Conservation (phyloP, 1,140 invertebrate species). For the Drosophila grimshawi region DNA sequence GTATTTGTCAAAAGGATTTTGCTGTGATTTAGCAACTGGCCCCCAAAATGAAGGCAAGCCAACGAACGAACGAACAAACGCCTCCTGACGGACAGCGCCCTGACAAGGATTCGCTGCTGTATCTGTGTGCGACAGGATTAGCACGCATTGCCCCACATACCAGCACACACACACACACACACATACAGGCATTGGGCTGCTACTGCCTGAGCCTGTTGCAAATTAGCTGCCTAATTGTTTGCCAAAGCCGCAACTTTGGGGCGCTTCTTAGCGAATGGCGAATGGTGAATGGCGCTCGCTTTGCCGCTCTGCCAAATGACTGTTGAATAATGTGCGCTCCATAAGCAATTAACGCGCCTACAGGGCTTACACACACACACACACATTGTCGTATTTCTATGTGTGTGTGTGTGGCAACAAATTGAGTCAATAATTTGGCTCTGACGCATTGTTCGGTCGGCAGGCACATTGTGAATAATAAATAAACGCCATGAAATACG, state of each 20-base stretch:
- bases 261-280: conserved; percentile 55
- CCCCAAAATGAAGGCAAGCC: conserved; percentile 51
- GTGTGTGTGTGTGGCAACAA: conserved; percentile 59
- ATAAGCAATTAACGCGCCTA: conserved; percentile 81
- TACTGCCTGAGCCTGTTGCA: conserved; percentile 49
- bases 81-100: conserved; percentile 52
- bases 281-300: conserved; percentile 2
- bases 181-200: conserved; percentile 27
- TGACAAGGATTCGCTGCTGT: conserved; percentile 37
- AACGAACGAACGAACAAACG: conserved; percentile 22
- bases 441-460: conserved; percentile 48
- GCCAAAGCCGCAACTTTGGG: conserved; percentile 78
- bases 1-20: conserved; percentile 81
- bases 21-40: conserved; percentile 72
- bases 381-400: not conserved
- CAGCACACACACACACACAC: conserved; percentile 4
- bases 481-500: conserved; percentile 82
- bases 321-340: conserved; percentile 79
- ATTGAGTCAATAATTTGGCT: conserved; percentile 81
- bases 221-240: conserved; percentile 83
- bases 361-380: conserved; percentile 57
- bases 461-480: conserved; percentile 80
- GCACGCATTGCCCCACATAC: conserved; percentile 43
- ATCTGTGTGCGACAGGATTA: conserved; percentile 61
- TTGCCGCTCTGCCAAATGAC: conserved; percentile 65